phyloP scores from a whole-genome alignment of 2,113 vertebrate genomes.

The Chionodraco myersi region DNA sequence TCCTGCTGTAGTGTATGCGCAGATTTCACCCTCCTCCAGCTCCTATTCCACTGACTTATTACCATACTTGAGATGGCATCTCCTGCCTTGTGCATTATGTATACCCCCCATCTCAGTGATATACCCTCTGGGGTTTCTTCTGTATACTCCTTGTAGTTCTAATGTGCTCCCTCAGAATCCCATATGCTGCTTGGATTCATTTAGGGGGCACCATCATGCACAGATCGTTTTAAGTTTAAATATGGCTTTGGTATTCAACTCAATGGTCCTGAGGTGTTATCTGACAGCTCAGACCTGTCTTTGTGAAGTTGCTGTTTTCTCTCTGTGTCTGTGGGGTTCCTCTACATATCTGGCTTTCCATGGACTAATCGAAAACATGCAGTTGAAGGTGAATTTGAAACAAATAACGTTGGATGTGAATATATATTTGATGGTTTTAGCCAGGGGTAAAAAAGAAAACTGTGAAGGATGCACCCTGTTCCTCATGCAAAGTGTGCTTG shows the following conservation, averaged over 20 bases:
- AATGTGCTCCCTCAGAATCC: conserved; percentile 46
- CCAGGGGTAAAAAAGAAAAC: not conserved
- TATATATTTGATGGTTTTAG: not conserved
- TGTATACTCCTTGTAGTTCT: conserved; percentile 60
- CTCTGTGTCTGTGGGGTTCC: not conserved
- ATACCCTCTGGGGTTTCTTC: conserved; percentile 61
- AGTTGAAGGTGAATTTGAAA: not conserved
- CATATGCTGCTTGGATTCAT: conserved; percentile 41
- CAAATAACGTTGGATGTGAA: not conserved
- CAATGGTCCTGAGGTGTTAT: not conserved
- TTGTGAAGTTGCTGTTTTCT: not conserved
- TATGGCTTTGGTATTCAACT: not conserved
- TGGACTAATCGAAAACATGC: not conserved
- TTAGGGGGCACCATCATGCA: conserved; percentile 6
- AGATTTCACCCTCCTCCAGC: conserved; percentile 34
- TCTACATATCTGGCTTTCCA: not conserved
- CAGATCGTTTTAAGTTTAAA: conserved; percentile 12
- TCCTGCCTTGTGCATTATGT: conserved; percentile 71
- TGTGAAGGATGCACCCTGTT: not conserved
- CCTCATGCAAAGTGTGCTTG: conserved; percentile 3
- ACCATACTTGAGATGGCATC: conserved; percentile 57
- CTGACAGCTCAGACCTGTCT: conserved; percentile 3
- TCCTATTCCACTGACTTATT: conserved; percentile 57
- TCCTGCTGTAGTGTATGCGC: conserved; percentile 33
- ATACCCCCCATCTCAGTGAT: conserved; percentile 59